Conservation (phyloP, 2,797 vertebrate genomes). For the Luscinia luscinia region DNA sequence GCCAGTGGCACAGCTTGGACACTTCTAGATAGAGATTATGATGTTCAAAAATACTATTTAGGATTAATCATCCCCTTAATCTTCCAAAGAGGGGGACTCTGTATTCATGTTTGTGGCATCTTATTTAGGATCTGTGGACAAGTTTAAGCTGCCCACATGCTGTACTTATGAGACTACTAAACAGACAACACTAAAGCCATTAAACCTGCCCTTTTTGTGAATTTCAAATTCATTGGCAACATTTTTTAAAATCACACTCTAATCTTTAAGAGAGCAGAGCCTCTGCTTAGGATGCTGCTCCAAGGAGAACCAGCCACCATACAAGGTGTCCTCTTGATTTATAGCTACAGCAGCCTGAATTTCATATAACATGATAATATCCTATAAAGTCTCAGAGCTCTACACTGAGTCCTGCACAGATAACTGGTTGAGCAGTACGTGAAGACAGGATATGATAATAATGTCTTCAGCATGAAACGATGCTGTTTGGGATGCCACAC, state of each 20-base stretch:
- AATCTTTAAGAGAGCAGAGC: conserved; percentile 39
- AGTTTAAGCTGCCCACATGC: background rate
- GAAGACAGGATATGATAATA: conserved; percentile 49
- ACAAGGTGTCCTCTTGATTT: conserved; percentile 54
- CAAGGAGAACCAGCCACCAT: conserved; percentile 38
- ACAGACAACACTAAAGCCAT: background rate
- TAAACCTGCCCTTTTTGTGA: background rate
- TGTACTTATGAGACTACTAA: background rate
- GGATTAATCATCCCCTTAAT: background rate
- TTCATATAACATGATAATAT: conserved; percentile 45
- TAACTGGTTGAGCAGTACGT: conserved; percentile 25
- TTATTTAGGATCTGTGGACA: background rate
- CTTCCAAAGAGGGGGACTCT: background rate
- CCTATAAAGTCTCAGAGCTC: conserved; percentile 19
- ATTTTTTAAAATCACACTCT: background rate
- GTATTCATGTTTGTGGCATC: background rate
- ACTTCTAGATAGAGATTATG: background rate
- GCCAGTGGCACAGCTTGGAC: background rate
- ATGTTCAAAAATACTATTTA: background rate
- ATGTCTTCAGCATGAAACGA: conserved; percentile 36
- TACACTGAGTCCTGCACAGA: conserved; percentile 29
- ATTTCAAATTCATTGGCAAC: conserved; percentile 28
- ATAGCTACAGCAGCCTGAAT: conserved; percentile 54
- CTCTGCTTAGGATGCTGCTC: conserved; percentile 29
- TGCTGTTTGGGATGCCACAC: conserved; percentile 28